Evolutionary conservation across 2,113 vertebrate genomes (phyloP).

Genomic region (Acrocephalus arundinaceus): DNA sequence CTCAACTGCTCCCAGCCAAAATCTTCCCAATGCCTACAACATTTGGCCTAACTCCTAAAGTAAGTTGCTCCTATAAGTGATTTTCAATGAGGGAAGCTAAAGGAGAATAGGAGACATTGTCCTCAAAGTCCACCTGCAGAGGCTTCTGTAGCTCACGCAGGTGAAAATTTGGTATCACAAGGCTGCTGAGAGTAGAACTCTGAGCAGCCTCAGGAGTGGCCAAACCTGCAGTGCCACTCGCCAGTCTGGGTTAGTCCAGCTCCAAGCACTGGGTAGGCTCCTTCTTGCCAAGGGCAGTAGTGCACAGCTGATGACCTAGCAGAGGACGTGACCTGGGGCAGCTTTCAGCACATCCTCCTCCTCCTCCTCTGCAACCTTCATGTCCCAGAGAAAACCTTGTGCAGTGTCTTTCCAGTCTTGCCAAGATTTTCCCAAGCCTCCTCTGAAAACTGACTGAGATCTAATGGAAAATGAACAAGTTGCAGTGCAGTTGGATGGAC

Average conservation of each 20-base stretch:
- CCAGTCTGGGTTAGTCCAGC: neutral
- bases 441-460: neutral
- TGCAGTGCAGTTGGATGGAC: neutral
- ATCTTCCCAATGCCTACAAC: rapidly evolving
- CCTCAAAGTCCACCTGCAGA: neutral
- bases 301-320: neutral
- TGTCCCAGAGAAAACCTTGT: neutral
- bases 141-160: rapidly evolving
- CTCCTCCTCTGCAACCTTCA: neutral
- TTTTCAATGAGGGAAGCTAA: neutral
- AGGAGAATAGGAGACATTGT: neutral
- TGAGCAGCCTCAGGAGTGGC: neutral
- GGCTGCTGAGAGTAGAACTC: neutral
- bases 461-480: neutral
- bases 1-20: neutral
- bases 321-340: neutral
- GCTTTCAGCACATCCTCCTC: neutral
- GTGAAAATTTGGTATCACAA: neutral
- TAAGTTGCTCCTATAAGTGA: neutral
- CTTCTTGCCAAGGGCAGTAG: neutral
- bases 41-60: neutral
- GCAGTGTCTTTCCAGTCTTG: neutral
- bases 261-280: too few relatives aligned
- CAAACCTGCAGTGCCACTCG: neutral
- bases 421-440: neutral